Conservation (phyloP, 2,113 vertebrate species). For the Perognathus longimembris region DNA sequence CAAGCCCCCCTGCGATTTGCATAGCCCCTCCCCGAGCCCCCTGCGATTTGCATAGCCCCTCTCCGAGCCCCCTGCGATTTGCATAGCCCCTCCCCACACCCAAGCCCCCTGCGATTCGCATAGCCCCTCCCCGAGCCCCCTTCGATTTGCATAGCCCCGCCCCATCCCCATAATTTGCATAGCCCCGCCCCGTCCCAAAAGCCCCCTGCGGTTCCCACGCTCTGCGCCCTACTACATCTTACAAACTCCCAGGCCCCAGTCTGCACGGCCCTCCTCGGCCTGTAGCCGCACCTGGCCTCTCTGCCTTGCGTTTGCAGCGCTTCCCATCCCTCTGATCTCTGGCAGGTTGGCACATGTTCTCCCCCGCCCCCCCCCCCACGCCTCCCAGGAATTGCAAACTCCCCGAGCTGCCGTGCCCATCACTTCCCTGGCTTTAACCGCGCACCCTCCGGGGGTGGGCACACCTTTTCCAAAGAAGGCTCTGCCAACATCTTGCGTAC, state of each 20-base stretch:
- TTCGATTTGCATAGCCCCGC: too few relatives aligned
- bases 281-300: too few relatives aligned
- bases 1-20: background rate
- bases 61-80: too few relatives aligned
- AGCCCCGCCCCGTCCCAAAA: too few relatives aligned
- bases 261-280: background rate
- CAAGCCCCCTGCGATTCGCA: too few relatives aligned
- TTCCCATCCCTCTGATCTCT: background rate
- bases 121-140: too few relatives aligned
- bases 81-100: too few relatives aligned
- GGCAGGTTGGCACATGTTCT: conserved; percentile 3
- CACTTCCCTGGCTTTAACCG: background rate
- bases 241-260: background rate
- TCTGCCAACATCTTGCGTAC: conserved; percentile 8
- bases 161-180: too few relatives aligned
- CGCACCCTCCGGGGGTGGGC: background rate
- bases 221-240: too few relatives aligned
- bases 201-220: too few relatives aligned
- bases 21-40: background rate
- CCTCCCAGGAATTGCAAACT: conserved; percentile 31
- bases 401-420: background rate
- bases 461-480: background rate
- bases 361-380: conserved; percentile 60
- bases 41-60: background rate
- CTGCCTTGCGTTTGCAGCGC: too few relatives aligned